Conservation (phyloP, 37 sponge, comb jelly and placozoan genomes). For the Geodia barretti region DNA sequence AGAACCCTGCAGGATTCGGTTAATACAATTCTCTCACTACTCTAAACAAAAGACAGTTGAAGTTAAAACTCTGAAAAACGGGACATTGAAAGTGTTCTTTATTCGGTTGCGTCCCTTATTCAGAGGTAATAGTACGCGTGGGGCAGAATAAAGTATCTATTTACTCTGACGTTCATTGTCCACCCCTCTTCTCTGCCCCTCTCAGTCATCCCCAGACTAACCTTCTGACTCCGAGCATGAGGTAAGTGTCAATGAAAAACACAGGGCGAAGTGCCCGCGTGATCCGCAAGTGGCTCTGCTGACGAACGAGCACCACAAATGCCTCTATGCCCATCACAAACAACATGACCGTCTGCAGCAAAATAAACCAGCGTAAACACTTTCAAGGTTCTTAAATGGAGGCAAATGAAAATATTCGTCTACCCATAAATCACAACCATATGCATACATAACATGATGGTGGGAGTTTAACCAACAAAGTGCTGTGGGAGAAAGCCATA, state of each 20-base stretch:
- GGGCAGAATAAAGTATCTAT: too few relatives aligned
- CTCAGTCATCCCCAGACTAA: conserved; percentile 7
- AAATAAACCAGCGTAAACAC: background rate
- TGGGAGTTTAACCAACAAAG: background rate
- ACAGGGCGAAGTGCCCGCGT: conserved; percentile 72
- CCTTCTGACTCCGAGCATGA: conserved; percentile 78
- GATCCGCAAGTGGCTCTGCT: conserved; percentile 60
- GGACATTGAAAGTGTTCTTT: too few relatives aligned
- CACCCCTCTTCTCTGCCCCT: too few relatives aligned
- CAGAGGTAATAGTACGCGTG: background rate
- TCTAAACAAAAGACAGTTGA: too few relatives aligned
- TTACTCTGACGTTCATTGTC: too few relatives aligned
- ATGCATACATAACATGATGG: background rate
- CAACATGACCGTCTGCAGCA: conserved; percentile 46
- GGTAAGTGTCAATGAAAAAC: conserved; percentile 72
- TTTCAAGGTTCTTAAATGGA: background rate
- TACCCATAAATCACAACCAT: background rate
- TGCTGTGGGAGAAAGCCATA: background rate
- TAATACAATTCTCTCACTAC: too few relatives aligned
- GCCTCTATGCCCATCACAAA: conserved; percentile 62
- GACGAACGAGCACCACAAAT: conserved; percentile 36
- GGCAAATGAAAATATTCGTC: background rate
- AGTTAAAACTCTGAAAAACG: background rate
- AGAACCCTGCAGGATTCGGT: conserved; percentile 66
- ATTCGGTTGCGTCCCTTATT: background rate